Evolutionary conservation across 2,797 vertebrate species (phyloP).

Genomic region (Eulemur rubriventer): DNA sequence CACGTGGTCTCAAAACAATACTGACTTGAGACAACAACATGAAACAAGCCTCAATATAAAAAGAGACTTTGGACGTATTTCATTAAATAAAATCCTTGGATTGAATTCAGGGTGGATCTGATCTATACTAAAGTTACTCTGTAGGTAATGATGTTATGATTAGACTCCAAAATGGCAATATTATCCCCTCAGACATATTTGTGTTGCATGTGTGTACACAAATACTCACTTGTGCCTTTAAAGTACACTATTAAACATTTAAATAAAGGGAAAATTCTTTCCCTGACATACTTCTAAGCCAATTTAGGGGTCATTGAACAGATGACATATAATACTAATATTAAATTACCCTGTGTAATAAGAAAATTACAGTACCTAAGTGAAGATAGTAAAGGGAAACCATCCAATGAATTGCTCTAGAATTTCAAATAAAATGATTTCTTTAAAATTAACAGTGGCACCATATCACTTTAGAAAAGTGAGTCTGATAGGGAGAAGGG

Average conservation of each 20-base stretch:
- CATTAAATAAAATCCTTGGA: background rate
- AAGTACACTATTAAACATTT: constrained; percentile 62
- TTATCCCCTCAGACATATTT: background rate
- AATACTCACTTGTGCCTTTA: constrained; percentile 50
- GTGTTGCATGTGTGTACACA: background rate
- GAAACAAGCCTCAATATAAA: background rate
- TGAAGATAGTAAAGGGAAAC: constrained; percentile 69
- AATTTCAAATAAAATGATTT: constrained; percentile 66
- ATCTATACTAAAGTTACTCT: background rate
- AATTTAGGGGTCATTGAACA: constrained; percentile 67
- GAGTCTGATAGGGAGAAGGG: constrained; percentile 36
- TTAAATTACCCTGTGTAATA: constrained; percentile 71
- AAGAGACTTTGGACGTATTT: constrained; percentile 23
- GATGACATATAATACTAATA: constrained; percentile 63
- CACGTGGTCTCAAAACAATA: background rate
- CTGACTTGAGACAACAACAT: background rate
- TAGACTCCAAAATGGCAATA: background rate
- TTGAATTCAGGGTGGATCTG: background rate
- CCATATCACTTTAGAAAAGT: constrained; percentile 49
- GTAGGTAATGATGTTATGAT: background rate
- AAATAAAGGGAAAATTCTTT: constrained; percentile 45
- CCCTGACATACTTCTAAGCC: constrained; percentile 55
- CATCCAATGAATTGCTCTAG: constrained; percentile 58
- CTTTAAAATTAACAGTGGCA: constrained; percentile 57
- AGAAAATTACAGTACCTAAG: constrained; percentile 57